These are phyloP conservation scores for Nyctibius grandis DNA, from an alignment of 2,797 vertebrate genomes.

Conservation along the genomic window DNA sequence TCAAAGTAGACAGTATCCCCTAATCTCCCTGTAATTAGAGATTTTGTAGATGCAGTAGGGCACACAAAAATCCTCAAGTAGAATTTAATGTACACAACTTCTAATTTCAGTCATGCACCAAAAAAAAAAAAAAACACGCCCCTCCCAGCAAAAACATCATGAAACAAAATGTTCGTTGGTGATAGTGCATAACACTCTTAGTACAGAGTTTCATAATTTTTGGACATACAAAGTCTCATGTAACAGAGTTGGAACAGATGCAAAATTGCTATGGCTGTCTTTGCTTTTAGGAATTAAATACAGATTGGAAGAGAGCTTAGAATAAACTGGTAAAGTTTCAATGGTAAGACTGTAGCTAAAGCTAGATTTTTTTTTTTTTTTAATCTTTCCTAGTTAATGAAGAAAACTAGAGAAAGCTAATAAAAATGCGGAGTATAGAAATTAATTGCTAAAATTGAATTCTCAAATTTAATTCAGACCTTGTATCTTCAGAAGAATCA, in stretches of 20 bases:
- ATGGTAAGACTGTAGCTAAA: background rate
- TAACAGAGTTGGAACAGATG: background rate
- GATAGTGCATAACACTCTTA: background rate
- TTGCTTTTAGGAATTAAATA: background rate
- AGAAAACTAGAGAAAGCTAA: background rate
- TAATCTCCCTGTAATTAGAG: background rate
- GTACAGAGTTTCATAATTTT: background rate
- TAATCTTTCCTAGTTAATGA: background rate
- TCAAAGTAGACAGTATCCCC: background rate
- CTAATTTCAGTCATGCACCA: background rate
- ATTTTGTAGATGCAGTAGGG: background rate
- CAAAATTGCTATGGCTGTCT: background rate
- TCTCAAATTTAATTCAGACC: background rate
- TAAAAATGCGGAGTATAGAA: background rate
- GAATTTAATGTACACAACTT: background rate
- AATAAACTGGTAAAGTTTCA: background rate
- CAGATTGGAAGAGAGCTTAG: background rate
- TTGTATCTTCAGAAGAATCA: background rate
- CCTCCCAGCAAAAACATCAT: background rate
- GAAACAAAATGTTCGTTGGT: background rate
- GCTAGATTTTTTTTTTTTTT: background rate
- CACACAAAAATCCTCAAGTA: background rate
- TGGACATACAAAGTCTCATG: background rate
- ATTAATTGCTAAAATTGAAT: background rate
- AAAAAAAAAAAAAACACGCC: background rate